Conservation (phyloP, 2,113 vertebrate genomes). For the Alectura lathami region DNA sequence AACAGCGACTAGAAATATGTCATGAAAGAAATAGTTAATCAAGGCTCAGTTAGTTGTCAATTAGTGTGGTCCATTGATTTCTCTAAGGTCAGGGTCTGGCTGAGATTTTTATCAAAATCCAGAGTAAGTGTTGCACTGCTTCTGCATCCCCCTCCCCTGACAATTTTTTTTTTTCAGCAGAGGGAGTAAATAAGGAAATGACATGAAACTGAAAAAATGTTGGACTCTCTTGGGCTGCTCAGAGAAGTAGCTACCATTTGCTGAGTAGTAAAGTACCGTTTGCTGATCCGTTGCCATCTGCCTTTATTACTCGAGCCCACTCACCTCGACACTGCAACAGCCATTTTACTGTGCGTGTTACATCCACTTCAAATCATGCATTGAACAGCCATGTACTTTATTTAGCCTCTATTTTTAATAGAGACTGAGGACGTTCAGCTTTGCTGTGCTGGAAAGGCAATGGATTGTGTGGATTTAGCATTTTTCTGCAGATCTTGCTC, state of each 20-base stretch:
- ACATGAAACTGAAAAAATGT: not conserved
- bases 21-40: not conserved
- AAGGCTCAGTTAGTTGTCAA: not conserved
- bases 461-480: not conserved
- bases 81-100: not conserved
- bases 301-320: not conserved
- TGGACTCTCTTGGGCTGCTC: not conserved
- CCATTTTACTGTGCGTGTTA: not conserved
- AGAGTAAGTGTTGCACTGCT: fast-evolving
- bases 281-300: constrained; percentile 29
- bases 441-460: not conserved
- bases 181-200: not conserved
- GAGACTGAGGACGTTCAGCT: not conserved
- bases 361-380: not conserved
- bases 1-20: not conserved
- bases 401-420: not conserved
- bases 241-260: not conserved
- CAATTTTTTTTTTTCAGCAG: not conserved
- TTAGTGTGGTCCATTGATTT: not conserved
- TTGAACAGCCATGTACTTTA: not conserved
- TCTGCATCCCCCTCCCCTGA: not conserved
- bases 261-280: not conserved
- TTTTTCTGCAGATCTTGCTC: not conserved
- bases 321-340: not conserved
- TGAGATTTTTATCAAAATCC: not conserved